Conservation (phyloP, 2,888 invertebrate genomes). For the Beris chalybata region DNA sequence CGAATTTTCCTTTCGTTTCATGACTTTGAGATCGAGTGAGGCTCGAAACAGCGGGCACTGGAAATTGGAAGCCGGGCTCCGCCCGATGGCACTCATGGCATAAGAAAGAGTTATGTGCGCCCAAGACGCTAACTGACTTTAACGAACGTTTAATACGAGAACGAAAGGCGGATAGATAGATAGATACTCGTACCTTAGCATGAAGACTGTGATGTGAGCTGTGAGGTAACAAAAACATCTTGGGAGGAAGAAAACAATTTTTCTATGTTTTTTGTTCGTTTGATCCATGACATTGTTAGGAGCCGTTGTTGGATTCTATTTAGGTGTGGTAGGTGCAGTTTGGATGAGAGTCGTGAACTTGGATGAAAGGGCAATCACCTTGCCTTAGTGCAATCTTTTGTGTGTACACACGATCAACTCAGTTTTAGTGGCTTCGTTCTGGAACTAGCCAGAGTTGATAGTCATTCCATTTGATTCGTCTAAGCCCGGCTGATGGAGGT, state of each 20-base stretch:
- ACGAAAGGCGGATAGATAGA: constrained; percentile 27
- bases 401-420: constrained; percentile 14
- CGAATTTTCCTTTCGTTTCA: constrained; percentile 33
- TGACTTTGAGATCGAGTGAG: constrained; percentile 12
- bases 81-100: background rate
- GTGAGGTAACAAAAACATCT: constrained; percentile 14
- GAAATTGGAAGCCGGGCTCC: constrained; percentile 13
- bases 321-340: constrained; percentile 33
- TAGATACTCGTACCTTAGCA: background rate
- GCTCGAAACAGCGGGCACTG: constrained; percentile 9
- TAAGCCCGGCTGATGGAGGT: background rate
- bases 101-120: constrained; percentile 22
- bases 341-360: constrained; percentile 30
- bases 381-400: constrained; percentile 27
- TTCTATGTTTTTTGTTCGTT: constrained; percentile 20
- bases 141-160: constrained; percentile 26
- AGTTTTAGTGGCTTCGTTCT: constrained; percentile 5
- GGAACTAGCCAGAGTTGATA: constrained; percentile 15
- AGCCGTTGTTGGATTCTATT: constrained; percentile 19
- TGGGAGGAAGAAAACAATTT: constrained; percentile 16
- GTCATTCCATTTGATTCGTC: constrained; percentile 22
- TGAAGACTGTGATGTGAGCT: background rate
- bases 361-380: constrained; percentile 29
- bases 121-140: constrained; percentile 26
- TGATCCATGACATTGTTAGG: constrained; percentile 33